Conservation (phyloP, 2,888 invertebrate genomes). For the Creontiades dilutus region DNA sequence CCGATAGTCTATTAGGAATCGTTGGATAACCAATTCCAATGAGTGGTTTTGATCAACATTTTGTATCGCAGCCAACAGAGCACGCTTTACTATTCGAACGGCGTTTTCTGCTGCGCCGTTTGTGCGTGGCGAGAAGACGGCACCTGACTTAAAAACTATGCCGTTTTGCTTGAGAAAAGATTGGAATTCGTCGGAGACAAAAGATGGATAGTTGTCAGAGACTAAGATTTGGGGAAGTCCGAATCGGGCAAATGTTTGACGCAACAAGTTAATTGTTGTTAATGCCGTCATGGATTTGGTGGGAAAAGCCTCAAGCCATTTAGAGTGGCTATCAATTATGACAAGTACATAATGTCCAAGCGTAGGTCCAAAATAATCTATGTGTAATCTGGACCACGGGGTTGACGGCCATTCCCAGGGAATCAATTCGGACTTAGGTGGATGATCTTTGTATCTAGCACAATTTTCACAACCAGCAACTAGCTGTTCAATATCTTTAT, state of each 20-base stretch:
- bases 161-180: no score
- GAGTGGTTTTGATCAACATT: not conserved
- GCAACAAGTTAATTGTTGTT: no score
- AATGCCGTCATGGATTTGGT: conserved; percentile 7
- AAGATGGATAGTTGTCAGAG: no score
- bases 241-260: no score
- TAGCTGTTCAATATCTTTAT: conserved; percentile 75
- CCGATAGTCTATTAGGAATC: conserved; percentile 11
- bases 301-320: conserved; percentile 75
- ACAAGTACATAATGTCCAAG: conserved; percentile 65
- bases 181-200: no score
- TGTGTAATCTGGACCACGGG: conserved; percentile 74
- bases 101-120: no score
- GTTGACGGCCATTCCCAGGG: conserved; percentile 74
- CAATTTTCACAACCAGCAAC: conserved; percentile 75
- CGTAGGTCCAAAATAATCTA: conserved; percentile 75
- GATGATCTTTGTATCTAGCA: conserved; percentile 67
- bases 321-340: conserved; percentile 74
- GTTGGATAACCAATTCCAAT: not conserved
- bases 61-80: not conserved
- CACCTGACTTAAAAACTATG: no score
- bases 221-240: no score
- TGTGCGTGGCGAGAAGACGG: no score
- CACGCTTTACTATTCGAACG: no score
- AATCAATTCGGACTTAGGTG: conserved; percentile 72